Conservation (phyloP, 2,888 invertebrate species). For the Hydroisotoma schaefferi region DNA sequence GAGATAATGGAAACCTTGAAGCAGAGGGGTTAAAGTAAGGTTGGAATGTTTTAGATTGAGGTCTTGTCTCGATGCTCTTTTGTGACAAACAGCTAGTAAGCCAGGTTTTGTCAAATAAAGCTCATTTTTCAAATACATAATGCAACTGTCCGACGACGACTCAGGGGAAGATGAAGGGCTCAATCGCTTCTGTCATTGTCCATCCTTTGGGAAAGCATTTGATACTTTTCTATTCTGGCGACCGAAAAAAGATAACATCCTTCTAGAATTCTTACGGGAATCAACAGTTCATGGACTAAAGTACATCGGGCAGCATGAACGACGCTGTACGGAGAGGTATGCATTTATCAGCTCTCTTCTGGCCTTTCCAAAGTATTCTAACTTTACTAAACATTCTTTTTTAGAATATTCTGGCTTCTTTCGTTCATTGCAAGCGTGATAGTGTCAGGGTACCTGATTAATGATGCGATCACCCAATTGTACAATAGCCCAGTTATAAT, state of each 20-base stretch:
- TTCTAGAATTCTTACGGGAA: slow-evolving; percentile 4
- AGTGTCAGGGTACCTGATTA: not conserved
- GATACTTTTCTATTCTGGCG: too few relatives aligned
- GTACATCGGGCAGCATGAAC: slow-evolving; percentile 26
- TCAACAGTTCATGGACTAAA: slow-evolving; percentile 29
- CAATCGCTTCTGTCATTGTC: too few relatives aligned
- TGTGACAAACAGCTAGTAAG: too few relatives aligned
- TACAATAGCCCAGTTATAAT: not conserved
- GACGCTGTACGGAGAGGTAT: not conserved
- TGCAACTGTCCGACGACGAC: too few relatives aligned
- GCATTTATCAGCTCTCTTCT: not conserved
- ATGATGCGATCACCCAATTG: not conserved
- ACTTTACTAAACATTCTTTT: not conserved
- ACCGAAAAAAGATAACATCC: not conserved
- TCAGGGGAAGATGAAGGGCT: too few relatives aligned
- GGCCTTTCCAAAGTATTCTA: not conserved
- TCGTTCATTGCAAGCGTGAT: not conserved
- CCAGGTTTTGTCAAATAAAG: too few relatives aligned
- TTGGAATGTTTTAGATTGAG: too few relatives aligned
- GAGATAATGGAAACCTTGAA: too few relatives aligned
- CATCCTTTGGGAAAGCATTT: too few relatives aligned
- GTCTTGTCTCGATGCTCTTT: too few relatives aligned
- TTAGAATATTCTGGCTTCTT: slow-evolving; percentile 8
- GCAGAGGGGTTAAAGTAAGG: too few relatives aligned
- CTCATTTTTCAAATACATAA: too few relatives aligned